Evolutionary conservation across 1,140 invertebrate genomes (phyloP), one percentile per base, ranked within the genome.

Genomic region (Proales similis): DNA sequence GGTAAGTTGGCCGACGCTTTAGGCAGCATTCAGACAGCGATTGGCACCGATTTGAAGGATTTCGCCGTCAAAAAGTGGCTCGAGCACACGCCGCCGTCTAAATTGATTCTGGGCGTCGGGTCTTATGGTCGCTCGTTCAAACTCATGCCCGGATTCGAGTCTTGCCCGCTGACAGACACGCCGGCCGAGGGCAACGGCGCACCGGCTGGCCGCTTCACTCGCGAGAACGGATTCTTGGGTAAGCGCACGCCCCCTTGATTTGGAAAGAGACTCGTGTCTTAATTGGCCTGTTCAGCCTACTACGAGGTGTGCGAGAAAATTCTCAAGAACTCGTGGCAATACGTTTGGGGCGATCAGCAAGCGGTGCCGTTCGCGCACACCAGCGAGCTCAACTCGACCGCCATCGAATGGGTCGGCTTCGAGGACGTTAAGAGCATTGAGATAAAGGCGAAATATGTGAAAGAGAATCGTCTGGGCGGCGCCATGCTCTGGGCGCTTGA

Each of bases 151-250:
- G 73, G 39, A 14, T 57, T 57, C 30, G 51, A 57, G 19, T 57
- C 36, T 19, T 57, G 51, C 30, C 51, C 51, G 30, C 45, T 57
- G 27, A 57, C 81, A 19, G 82, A 85, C 26, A 84, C 83, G 70
- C 83, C 84, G 68, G 90, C 92, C 66, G 84, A 94, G 33, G 93
- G 95, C 74, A 82, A 88, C 67, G 81, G 9, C 78, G 84, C 29
- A 77, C 77, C 4, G 82, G 12, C 30, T 9, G 85, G 33, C 0
- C 83, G 86, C 0, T 89, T 88, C 2, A 77, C 79, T 20, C 76
- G 86, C 2, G 90, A 90, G 92, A 73, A 84, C 85, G 0, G 90
- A 90, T 67, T 89, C 90, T 84, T 74, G 92, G 71, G 86, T 87
- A 14, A 91, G 88, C 89, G 90, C 79, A 84, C 85, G 27, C 3